Conservation (phyloP, 2,113 vertebrate genomes). For the Kryptolebias marmoratus region DNA sequence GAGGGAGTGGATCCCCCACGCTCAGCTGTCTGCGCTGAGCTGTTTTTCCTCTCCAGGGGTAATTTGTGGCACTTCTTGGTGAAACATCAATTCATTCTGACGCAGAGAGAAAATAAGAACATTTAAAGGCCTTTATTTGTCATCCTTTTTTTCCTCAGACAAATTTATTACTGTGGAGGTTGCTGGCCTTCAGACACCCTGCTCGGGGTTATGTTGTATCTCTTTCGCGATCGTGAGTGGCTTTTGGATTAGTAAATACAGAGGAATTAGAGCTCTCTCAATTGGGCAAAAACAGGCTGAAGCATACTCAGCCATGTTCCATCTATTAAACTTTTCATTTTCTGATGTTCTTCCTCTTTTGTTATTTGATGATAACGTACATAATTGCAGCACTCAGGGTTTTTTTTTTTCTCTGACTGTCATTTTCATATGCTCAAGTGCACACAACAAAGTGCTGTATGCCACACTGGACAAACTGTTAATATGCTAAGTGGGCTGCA, state of each 20-base stretch:
- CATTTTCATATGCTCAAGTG: constrained; percentile 11
- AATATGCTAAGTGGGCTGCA: constrained; percentile 30
- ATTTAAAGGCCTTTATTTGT: constrained; percentile 76
- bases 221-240: constrained; percentile 30
- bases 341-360: constrained; percentile 19
- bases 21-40: constrained; percentile 54
- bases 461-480: constrained; percentile 28
- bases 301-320: not conserved
- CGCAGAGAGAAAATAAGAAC: constrained; percentile 69
- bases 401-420: constrained; percentile 19
- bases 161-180: constrained; percentile 67
- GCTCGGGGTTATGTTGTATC: constrained; percentile 42
- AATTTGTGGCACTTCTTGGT: constrained; percentile 62
- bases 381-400: constrained; percentile 19
- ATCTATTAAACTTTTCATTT: constrained; percentile 15
- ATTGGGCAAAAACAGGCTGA: constrained; percentile 1
- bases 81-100: constrained; percentile 74
- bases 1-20: constrained; percentile 55
- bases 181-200: constrained; percentile 42
- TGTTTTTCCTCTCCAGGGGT: constrained; percentile 65
- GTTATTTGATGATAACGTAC: constrained; percentile 15
- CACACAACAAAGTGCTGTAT: constrained; percentile 5
- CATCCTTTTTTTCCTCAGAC: constrained; percentile 64
- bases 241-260: constrained; percentile 33
- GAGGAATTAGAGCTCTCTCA: not conserved